phyloP scores from a whole-genome alignment of 2,113 vertebrate species.

The Callospermophilus lateralis region DNA sequence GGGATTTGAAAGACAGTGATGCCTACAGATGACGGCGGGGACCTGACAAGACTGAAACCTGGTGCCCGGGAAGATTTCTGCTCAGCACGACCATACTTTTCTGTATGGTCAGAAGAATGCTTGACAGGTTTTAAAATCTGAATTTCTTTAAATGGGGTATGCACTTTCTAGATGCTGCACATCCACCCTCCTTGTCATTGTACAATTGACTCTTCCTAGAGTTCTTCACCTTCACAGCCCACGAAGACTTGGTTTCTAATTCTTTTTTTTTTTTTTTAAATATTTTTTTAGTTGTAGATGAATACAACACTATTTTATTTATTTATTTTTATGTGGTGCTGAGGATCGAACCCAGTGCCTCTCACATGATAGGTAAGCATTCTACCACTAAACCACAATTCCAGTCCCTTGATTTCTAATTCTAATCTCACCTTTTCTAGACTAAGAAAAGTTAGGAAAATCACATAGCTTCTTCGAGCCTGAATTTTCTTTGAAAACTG shows the following conservation, averaged over 20 bases:
- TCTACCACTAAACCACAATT: too few relatives aligned
- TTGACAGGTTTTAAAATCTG: background rate
- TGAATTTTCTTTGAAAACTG: background rate
- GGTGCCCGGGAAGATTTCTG: too few relatives aligned
- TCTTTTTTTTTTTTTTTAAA: too few relatives aligned
- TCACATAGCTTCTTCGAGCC: background rate
- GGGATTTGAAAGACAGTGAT: background rate
- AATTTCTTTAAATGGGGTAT: background rate
- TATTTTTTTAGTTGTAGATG: too few relatives aligned
- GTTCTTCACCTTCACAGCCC: background rate
- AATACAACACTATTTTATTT: too few relatives aligned
- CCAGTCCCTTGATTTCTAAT: background rate
- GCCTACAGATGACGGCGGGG: background rate
- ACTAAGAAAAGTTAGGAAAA: background rate
- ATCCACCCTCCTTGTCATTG: rapidly evolving
- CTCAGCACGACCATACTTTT: background rate
- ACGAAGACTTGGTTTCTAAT: background rate
- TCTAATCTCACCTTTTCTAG: background rate
- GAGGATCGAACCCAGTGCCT: too few relatives aligned
- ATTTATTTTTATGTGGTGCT: too few relatives aligned
- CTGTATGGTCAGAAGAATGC: background rate
- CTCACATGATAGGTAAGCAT: too few relatives aligned
- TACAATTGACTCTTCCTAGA: background rate
- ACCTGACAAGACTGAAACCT: background rate
- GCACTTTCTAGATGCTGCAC: background rate